Evolutionary conservation across 2,797 vertebrate species (phyloP).

Genomic region (Myiothlypis coronata): DNA sequence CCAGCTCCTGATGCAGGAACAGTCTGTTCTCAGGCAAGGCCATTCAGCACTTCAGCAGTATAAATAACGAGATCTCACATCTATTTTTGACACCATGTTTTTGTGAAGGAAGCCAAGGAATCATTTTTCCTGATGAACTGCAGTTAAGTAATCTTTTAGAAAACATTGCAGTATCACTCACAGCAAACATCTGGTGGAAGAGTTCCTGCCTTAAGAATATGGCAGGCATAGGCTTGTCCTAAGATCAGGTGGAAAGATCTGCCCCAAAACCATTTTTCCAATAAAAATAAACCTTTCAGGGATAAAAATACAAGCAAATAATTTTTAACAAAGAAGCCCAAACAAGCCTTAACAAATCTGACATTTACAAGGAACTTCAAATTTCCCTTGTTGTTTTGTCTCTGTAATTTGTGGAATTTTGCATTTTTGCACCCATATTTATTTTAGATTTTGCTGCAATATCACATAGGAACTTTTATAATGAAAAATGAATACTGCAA

Average conservation of each 20-base stretch:
- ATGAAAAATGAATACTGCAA: neutral
- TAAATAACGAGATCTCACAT: neutral
- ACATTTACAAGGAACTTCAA: neutral
- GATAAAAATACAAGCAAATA: neutral
- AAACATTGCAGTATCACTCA: neutral
- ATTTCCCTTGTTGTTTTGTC: neutral
- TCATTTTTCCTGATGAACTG: neutral
- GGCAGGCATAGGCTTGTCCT: neutral
- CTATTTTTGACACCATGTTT: constrained; percentile 29
- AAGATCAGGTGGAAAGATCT: neutral
- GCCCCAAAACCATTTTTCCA: neutral
- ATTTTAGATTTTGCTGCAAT: neutral
- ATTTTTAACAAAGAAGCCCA: neutral
- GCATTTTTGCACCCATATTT: neutral
- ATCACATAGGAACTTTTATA: rapidly evolving
- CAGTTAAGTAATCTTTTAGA: neutral
- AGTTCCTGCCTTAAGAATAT: neutral
- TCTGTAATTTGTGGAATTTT: neutral
- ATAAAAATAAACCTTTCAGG: neutral
- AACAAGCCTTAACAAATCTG: neutral
- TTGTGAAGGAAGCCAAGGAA: neutral
- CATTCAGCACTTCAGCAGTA: neutral
- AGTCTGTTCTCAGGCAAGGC: constrained; percentile 11
- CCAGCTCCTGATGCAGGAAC: neutral
- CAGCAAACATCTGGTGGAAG: neutral